These are phyloP conservation scores for Tryphoninae sp. DNA, from an alignment of 2,888 invertebrate species.

Conservation along the genomic window DNA sequence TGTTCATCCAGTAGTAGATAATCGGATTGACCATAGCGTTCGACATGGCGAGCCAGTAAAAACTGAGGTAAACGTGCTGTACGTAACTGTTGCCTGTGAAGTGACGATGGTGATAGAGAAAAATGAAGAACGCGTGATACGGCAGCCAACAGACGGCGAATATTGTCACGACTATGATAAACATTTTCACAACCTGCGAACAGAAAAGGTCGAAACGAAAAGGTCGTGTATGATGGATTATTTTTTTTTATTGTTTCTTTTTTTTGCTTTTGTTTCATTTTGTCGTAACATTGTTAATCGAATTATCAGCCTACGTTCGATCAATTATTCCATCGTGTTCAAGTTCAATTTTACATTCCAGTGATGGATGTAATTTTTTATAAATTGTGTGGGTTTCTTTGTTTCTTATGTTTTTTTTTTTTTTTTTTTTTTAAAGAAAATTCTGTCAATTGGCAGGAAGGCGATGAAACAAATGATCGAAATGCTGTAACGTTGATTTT, in stretches of 20 bases:
- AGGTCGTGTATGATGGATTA: not conserved
- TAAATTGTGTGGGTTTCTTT: no score
- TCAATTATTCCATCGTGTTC: no score
- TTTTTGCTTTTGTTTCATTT: no score
- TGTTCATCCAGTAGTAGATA: constrained; percentile 97
- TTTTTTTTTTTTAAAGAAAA: constrained; percentile 46
- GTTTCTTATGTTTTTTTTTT: no score
- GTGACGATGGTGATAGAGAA: constrained; percentile 88
- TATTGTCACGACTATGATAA: constrained; percentile 92
- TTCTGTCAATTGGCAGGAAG: no score
- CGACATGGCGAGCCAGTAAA: constrained; percentile 96
- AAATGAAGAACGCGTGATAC: constrained; percentile 93
- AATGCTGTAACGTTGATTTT: no score
- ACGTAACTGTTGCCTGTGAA: constrained; percentile 87
- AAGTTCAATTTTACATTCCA: no score
- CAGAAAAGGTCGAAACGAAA: not conserved
- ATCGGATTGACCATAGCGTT: constrained; percentile 96
- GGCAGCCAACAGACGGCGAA: constrained; percentile 95
- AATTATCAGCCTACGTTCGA: no score
- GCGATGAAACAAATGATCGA: no score
- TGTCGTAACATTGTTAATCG: not conserved
- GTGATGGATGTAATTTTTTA: no score
- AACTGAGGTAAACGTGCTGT: constrained; percentile 92
- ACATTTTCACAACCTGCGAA: constrained; percentile 92
- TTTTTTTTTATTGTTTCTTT: not conserved